phyloP scores from a whole-genome alignment of 2,113 vertebrate species.

The Chamaetylas fuelleborni region DNA sequence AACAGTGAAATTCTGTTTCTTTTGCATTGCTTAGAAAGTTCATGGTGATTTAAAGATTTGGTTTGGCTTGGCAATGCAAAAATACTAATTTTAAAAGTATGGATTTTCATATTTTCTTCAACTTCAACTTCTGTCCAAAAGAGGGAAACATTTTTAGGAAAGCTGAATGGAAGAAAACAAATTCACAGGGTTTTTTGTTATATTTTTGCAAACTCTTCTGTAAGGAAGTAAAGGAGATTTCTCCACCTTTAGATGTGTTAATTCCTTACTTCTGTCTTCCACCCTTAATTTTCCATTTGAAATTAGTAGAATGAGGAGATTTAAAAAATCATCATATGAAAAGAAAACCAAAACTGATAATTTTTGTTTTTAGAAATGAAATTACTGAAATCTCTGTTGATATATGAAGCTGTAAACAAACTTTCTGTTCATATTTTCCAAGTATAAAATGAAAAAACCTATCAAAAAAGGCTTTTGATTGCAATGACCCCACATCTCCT shows the following conservation, averaged over 20 bases:
- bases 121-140: neutral
- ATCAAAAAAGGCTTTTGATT: neutral
- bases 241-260: neutral
- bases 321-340: neutral
- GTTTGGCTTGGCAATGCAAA: neutral
- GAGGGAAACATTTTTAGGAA: neutral
- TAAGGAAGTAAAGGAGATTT: neutral
- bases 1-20: neutral
- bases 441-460: neutral
- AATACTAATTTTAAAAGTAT: neutral
- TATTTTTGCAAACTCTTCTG: neutral
- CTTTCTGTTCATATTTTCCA: neutral
- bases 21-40: neutral
- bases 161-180: neutral
- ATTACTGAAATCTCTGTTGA: neutral
- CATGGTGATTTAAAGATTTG: neutral
- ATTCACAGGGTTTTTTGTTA: neutral
- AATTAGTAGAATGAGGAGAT: neutral
- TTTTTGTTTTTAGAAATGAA: neutral
- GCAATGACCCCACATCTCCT: neutral
- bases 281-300: neutral
- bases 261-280: neutral
- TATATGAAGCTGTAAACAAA: neutral
- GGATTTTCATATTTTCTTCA: neutral
- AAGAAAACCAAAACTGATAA: neutral